Evolutionary conservation across 2,797 vertebrate genomes (phyloP).

Genomic region (Chelon auratus): DNA sequence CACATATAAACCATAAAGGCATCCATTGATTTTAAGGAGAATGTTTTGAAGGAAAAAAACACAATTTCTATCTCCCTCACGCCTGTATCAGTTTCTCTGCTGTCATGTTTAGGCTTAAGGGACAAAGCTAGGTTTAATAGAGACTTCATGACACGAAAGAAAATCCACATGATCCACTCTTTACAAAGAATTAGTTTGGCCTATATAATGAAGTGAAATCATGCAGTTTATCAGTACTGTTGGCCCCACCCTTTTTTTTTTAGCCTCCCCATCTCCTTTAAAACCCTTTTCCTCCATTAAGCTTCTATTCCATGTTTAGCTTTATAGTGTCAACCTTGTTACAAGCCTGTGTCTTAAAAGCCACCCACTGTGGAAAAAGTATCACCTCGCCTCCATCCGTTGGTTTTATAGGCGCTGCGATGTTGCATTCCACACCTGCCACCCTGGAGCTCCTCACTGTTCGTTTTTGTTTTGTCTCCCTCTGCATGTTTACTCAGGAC

Average conservation of each 20-base stretch:
- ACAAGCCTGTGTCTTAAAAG: slow-evolving; percentile 44
- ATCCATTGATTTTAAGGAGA: not conserved
- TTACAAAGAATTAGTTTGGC: not conserved
- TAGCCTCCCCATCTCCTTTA: not conserved
- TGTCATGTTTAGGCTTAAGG: not conserved
- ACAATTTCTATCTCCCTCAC: not conserved
- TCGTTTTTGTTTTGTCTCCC: slow-evolving; percentile 59
- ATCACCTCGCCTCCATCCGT: slow-evolving; percentile 36
- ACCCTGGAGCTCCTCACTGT: slow-evolving; percentile 72
- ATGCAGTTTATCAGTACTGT: not conserved
- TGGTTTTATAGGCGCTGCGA: slow-evolving; percentile 52
- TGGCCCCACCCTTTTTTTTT: not conserved
- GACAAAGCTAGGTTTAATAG: not conserved
- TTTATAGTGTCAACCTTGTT: slow-evolving; percentile 55
- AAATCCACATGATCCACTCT: not conserved
- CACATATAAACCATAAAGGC: not conserved
- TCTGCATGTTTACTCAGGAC: slow-evolving; percentile 73
- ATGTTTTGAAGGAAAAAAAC: not conserved
- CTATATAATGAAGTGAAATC: not conserved
- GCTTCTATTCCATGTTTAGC: slow-evolving; percentile 22
- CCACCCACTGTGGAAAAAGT: slow-evolving; percentile 47
- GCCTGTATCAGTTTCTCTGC: slow-evolving; percentile 7
- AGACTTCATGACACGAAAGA: not conserved
- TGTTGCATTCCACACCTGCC: slow-evolving; percentile 80
- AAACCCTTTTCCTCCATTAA: slow-evolving; percentile 30